Base-by-base conservation (phyloP, 1,140 invertebrate genomes). In the Trachelipus rathkii region DNA sequence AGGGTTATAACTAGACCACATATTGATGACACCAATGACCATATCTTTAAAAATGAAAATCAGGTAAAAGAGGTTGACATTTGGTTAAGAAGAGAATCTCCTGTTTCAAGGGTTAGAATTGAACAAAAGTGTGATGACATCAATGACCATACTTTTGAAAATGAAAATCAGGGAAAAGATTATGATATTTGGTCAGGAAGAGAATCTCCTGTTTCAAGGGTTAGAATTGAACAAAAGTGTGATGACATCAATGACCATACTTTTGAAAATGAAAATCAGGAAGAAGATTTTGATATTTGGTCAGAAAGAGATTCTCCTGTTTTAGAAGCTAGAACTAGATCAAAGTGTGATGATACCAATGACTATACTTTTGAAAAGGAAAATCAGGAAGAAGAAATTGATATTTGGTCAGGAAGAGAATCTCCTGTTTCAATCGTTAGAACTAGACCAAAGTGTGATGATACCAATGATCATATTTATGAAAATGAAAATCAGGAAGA, bases 171-270 rank as follows among this genome's bases (percentile, higher is more conserved):
- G n/a, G 50, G 66, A 66, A 33, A n/a, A 24, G 13, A 21, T 11
- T 45, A 53, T 19, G 70, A 71, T 43, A 71, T 71, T 33, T 71
- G 70, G 70, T 13, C 19, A 9, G 70, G 44, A n/a, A 44, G 70
- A 43, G 11, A n/a, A 9, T 71, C 70, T 33, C 70, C 70, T n/a
- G n/a, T n/a, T n/a, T n/a, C n/a, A n/a, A n/a, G n/a, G n/a, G n/a
- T n/a, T n/a, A n/a, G n/a, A n/a, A n/a, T n/a, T n/a, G n/a, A n/a
- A n/a, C n/a, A n/a, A n/a, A 33, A 33, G 1, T 33, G 1, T 33
- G 6, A 33, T 33, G 33, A 33, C 1, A 33, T 6, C 33, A 6
- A 3, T 33, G 33, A 33, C 33, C 6, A 33, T 6, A 33, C 1
- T 6, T 33, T 6, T 33, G 33, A 33, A 33, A 33, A 33, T 33